Base-by-base conservation (phyloP, 2,888 invertebrate species). In the Drosophila ezoana region DNA sequence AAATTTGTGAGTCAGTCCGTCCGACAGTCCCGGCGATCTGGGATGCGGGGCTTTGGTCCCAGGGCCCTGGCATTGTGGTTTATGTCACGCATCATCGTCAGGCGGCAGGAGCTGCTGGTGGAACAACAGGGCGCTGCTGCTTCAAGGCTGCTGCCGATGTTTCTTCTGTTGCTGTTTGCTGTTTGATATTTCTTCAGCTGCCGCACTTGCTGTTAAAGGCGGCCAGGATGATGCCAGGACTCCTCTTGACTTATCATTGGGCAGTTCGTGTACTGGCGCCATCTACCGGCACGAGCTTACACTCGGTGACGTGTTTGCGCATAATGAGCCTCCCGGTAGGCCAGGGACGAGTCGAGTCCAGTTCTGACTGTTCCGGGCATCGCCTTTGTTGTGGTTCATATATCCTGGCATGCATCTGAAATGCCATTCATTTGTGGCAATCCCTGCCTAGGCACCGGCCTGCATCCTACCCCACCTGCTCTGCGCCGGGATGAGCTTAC, bases 401-500 rank as follows among this genome's bases (percentile, higher is more conserved):
- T 66, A 67, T 73, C 59, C 61, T 44, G 62, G 53, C 49, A 43
- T 48, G 47, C 60, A 72, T 49, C 79, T 71, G 82, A 52, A 79
- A 65, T 63, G 79, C 56, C 72, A 79, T 82, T 69, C 72, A 79
- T 79, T 79, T 79, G 79, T 16, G 71, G 76, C 76, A 66, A 70
- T 76, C 59, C 52, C 40, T 56, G 51, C 45, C 37, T 28, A 53
- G 48, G 64, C 76, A 20, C 63, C 28, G 56, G 43, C 48, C 53
- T 32, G 43, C 43, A 13, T 28, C 45, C 53, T 41, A n/a, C 48
- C 20, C 10, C 63, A 32, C 28, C 45, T 14, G 44, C 40, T 13
- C 37, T 37, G 18, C 40, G 48, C 14, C 54, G 5, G 37, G 44
- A 37, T 72, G 44, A 64, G 61, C 57, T 66, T 79, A 66, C 60